phyloP scores from a whole-genome alignment of 2,113 vertebrate genomes.

The Egretta garzetta region DNA sequence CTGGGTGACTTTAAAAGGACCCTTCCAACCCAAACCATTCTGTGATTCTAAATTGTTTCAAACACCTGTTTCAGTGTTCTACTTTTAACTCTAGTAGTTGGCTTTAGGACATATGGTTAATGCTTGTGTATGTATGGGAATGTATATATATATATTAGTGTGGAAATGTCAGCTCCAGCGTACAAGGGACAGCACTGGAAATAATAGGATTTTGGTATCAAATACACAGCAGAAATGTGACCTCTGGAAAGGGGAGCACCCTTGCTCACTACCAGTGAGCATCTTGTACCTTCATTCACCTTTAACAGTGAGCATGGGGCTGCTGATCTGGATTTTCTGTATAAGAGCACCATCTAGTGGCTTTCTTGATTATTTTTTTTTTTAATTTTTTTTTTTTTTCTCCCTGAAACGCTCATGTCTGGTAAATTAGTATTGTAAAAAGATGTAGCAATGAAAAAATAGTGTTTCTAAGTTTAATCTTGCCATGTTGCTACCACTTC shows the following conservation, averaged over 20 bases:
- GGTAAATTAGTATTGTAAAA: background rate
- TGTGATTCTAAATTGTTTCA: background rate
- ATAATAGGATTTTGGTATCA: background rate
- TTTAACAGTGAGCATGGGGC: background rate
- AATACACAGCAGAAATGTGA: background rate
- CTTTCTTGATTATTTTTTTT: background rate
- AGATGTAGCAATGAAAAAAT: background rate
- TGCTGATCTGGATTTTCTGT: background rate
- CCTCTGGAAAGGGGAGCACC: background rate
- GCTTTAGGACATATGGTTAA: background rate
- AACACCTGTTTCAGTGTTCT: background rate
- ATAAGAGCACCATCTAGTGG: slow-evolving; percentile 49
- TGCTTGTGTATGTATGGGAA: background rate
- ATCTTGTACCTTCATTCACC: background rate
- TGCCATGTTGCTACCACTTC: background rate
- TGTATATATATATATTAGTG: background rate
- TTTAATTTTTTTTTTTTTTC: accelerated
- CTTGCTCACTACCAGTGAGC: no score
- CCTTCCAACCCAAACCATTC: no score
- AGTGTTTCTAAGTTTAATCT: background rate
- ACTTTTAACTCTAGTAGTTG: background rate
- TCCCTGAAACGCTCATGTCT: accelerated
- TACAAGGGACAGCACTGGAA: background rate
- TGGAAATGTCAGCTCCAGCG: background rate
- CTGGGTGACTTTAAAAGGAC: no score